Evolutionary conservation across 1,140 invertebrate species (phyloP), one percentile per base, ranked within the genome.

Genomic region (Bactericera cockerelli): DNA sequence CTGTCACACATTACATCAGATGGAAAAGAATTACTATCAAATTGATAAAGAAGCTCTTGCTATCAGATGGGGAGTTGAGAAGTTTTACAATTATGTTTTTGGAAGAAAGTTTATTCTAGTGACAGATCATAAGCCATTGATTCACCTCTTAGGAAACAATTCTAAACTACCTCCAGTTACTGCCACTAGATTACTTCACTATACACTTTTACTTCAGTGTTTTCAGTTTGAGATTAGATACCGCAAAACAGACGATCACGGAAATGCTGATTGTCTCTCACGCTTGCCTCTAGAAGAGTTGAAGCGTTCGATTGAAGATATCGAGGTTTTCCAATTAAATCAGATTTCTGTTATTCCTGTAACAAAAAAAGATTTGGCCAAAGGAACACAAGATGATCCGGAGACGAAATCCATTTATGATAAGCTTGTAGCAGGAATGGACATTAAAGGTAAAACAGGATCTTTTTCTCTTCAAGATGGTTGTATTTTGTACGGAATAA

Each of bases 401-500:
- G 33, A 36, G 33, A 11, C 16, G 16, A 11, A 10, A 16, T 10
- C 10, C 10, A 36, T 36, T 11, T 36, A 36, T 16, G 16, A 36
- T 36, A 36, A 36, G 33, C 16, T 36, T 10, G 16, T 36, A 16
- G 10, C 33, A 11, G 33, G 33, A 11, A 36, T 16, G 10, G 33
- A 36, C 33, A 36, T 36, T 11, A 36, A 36, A 36, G 33, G 33
- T 36, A 16, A 16, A 36, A 36, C 10, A 11, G 16, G 33, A 10
- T 11, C 33, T 11, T 36, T 11, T 16, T 11, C 10, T 36, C 3
- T 68, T 0, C 31, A 55, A 1, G n/a, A 61, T 8, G 58, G 58
- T 2, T 67, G 66, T 58, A 25, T 69, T 10, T 36, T 68, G 4
- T 65, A 65, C 10, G 64, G 66, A 25, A 65, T 65, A 26, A 24